Evolutionary conservation across 2,888 invertebrate species (phyloP), one percentile per base, ranked within the genome.

Genomic region (Troides oblongomaculatus): DNA sequence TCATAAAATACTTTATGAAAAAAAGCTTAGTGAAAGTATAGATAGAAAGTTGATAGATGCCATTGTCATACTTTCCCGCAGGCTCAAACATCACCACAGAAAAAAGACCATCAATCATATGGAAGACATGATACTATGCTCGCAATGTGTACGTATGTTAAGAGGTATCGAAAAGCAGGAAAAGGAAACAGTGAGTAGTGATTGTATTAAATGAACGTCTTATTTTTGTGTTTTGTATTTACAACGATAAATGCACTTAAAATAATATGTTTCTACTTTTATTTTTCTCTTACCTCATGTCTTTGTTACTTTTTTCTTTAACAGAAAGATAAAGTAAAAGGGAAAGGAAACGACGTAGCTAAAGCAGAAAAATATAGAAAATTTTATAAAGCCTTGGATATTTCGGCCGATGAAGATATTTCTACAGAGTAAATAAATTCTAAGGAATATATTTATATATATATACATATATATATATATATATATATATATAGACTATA

Each of bases 71-170:
- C 50, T 66, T 62, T 23, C 68, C 75, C 72, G 21, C 77, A 92
- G 92, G 71, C 81, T 92, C 71, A 92, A 89, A 76, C 90, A 92
- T 72, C 86, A 90, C 70, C 92, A 91, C 72, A 85, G 92, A 53
- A 92, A 92, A 79, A 91, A 90, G 77, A 91, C 89, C 0, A 76
- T 92, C 39, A 92, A 92, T 71, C 87, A 84, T 70, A 92, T 92
- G 92, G 92, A 92, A 82, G 86, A 90, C 64, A 74, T 92, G 18
- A 84, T 90, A 72, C 81, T 92, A 36, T 92, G 92, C 78, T 86
- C 90, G 53, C 85, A 84, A 67, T 92, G 92, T 77, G 80, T 88
- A 30, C 86, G 90, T 68, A 81, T 83, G 8, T 76, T 92, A 70
- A 89, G 79, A 84, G 82, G 75, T 73, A 85, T 90, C 63, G 92